Conservation (phyloP, 2,797 vertebrate species). For the Calcarius lapponicus region DNA sequence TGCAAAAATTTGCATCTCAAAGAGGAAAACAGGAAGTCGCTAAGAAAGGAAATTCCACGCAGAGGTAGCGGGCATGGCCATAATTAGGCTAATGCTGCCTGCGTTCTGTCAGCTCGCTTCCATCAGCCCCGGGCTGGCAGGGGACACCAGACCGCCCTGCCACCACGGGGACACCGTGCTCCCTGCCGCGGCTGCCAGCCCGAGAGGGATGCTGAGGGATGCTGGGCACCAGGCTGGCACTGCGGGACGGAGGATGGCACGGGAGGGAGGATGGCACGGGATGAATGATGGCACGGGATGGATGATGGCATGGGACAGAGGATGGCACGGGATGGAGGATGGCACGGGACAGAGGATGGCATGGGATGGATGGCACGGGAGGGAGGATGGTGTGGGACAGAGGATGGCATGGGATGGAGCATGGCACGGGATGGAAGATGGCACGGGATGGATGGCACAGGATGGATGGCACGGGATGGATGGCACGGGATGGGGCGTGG, state of each 20-base stretch:
- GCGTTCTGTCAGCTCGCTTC: constrained; percentile 44
- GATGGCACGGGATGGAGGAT: accelerated
- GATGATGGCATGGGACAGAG: accelerated
- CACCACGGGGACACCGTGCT: not conserved
- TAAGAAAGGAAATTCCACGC: constrained; percentile 49
- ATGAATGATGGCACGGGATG: accelerated
- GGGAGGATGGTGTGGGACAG: accelerated
- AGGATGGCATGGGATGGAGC: too few species aligned
- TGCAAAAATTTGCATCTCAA: constrained; percentile 74
- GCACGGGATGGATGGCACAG: accelerated
- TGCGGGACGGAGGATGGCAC: accelerated
- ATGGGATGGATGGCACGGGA: accelerated
- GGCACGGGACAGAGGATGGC: not conserved
- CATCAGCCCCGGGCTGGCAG: constrained; percentile 40
- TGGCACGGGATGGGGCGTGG: too few species aligned
- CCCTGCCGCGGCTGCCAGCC: not conserved
- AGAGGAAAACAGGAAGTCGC: constrained; percentile 67
- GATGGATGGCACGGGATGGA: too few species aligned
- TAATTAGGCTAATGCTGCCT: constrained; percentile 66
- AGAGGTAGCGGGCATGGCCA: constrained; percentile 28
- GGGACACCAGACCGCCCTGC: not conserved
- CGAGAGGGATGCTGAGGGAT: not conserved
- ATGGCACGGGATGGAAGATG: accelerated
- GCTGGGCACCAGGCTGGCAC: not conserved
- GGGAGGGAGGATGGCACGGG: too few species aligned